Evolutionary conservation across 2,113 vertebrate genomes (phyloP).

Genomic region (human (Homo sapiens)): DNA sequence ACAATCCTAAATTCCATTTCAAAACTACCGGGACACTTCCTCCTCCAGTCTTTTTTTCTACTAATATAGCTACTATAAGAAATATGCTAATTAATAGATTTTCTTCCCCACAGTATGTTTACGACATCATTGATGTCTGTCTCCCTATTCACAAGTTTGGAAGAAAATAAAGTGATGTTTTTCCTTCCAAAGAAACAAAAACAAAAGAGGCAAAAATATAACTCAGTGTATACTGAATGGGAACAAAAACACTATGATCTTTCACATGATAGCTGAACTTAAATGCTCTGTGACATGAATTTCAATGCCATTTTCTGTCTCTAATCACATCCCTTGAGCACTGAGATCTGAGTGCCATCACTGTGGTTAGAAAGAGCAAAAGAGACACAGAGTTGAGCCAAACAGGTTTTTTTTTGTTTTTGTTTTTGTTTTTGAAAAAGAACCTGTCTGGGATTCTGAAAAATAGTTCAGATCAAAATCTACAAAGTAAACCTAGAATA

Average conservation of each 20-base stretch:
- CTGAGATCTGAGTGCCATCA: background rate
- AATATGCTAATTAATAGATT: constrained; percentile 30
- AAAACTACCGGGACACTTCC: background rate
- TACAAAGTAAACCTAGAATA: constrained; percentile 44
- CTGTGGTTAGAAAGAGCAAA: background rate
- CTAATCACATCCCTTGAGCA: constrained; percentile 19
- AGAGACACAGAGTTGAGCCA: background rate
- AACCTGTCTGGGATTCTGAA: constrained; percentile 30
- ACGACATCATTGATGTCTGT: background rate
- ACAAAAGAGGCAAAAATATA: background rate
- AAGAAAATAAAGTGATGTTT: constrained; percentile 43
- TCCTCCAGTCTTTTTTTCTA: background rate
- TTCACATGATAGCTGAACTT: background rate
- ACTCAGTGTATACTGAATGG: constrained; percentile 9
- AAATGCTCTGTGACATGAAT: background rate
- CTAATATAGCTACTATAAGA: constrained; percentile 11
- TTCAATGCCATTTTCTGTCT: constrained; percentile 8
- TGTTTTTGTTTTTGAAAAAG: constrained; percentile 26
- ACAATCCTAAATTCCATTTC: background rate
- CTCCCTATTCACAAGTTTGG: background rate
- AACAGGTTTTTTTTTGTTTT: background rate
- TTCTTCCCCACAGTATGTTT: background rate
- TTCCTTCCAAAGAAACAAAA: constrained; percentile 20
- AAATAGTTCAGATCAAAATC: constrained; percentile 53
- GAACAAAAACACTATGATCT: constrained; percentile 28